Evolutionary conservation across 2,888 invertebrate species (phyloP).

Genomic region (Sesia bembeciformis): DNA sequence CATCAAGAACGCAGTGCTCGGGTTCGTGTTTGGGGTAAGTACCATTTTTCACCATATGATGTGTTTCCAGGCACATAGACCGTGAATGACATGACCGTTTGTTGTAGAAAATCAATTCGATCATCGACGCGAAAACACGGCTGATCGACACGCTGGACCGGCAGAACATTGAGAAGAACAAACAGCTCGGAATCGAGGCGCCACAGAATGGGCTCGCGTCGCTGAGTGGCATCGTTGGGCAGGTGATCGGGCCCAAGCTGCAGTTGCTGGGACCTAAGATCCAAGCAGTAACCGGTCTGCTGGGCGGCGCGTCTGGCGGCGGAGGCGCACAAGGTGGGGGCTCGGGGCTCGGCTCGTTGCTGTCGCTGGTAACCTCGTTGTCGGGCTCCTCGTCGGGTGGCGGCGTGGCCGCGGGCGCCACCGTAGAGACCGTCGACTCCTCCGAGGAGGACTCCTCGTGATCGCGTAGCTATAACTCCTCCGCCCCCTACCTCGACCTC

Average conservation of each 20-base stretch:
- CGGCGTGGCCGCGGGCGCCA: slow-evolving; percentile 38
- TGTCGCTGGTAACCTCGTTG: slow-evolving; percentile 61
- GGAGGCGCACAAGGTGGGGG: slow-evolving; percentile 61
- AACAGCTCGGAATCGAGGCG: slow-evolving; percentile 80
- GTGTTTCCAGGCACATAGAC: background rate
- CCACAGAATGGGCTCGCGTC: slow-evolving; percentile 75
- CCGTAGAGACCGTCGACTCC: slow-evolving; percentile 61
- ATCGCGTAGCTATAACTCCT: slow-evolving; percentile 12
- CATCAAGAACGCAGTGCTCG: slow-evolving; percentile 85
- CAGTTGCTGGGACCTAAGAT: slow-evolving; percentile 80
- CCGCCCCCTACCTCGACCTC: slow-evolving; percentile 1
- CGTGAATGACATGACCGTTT: slow-evolving; percentile 8
- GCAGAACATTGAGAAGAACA: slow-evolving; percentile 84
- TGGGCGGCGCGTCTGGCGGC: slow-evolving; percentile 75
- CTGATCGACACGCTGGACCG: slow-evolving; percentile 80
- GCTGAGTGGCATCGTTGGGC: slow-evolving; percentile 78
- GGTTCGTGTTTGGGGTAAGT: slow-evolving; percentile 89
- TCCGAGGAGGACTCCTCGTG: slow-evolving; percentile 62
- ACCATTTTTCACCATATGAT: background rate
- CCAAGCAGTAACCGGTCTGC: slow-evolving; percentile 67
- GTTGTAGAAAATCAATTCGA: slow-evolving; percentile 86
- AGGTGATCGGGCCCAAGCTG: slow-evolving; percentile 81
- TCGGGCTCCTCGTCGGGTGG: slow-evolving; percentile 65
- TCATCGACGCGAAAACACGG: slow-evolving; percentile 86
- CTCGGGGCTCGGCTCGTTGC: slow-evolving; percentile 54